phyloP scores from a whole-genome alignment of 1,140 invertebrate genomes.

The Portunus trituberculatus region DNA sequence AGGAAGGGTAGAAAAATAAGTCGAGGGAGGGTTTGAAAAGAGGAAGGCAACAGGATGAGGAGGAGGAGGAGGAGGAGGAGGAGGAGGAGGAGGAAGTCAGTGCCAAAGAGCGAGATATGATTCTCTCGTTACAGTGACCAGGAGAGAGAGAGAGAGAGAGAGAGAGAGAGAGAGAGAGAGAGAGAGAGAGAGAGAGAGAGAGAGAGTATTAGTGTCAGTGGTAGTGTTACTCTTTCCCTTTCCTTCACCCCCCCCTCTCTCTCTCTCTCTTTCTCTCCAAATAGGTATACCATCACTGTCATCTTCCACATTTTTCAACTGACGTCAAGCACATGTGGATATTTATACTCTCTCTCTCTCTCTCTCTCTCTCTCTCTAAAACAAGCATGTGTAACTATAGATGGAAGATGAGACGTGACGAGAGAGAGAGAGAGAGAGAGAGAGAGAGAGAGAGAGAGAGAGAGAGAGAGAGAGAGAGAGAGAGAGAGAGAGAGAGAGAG shows the following conservation, averaged over 20 bases:
- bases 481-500: background rate
- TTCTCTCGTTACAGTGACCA: slow-evolving; percentile 22
- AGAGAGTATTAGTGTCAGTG: too few relatives aligned
- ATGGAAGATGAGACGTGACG: background rate
- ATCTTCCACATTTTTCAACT: too few relatives aligned
- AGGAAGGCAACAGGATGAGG: background rate
- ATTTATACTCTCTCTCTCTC: background rate
- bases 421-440: background rate
- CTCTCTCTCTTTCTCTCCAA: too few relatives aligned
- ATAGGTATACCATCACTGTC: too few relatives aligned
- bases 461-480: slow-evolving; percentile 2
- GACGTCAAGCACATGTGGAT: background rate
- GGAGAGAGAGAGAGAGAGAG: slow-evolving; percentile 37
- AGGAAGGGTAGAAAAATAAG: background rate
- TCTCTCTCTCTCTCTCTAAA: too few relatives aligned
- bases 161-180: background rate
- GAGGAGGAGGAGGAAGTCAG: background rate
- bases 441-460: background rate
- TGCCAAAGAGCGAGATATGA: too few relatives aligned
- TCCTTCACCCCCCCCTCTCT: too few relatives aligned
- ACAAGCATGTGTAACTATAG: background rate
- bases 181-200: background rate
- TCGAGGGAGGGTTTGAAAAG: too few relatives aligned
- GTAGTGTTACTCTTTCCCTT: too few relatives aligned
- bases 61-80: background rate